These are phyloP conservation scores for Meloe dianella DNA, from an alignment of 2,888 invertebrate genomes.

Conservation along the genomic window DNA sequence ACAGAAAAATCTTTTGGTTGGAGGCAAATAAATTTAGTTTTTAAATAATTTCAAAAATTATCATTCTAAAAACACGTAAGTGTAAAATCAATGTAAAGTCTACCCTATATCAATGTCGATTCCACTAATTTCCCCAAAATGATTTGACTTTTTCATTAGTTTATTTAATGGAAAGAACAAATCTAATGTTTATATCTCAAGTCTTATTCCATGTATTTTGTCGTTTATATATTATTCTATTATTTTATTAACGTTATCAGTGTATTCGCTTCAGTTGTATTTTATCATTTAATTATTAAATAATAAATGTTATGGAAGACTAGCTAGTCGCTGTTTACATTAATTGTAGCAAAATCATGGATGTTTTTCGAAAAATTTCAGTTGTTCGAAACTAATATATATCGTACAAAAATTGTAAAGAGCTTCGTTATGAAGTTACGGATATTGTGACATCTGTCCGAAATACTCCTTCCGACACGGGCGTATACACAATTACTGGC, in stretches of 20 bases:
- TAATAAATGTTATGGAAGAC: too few relatives aligned
- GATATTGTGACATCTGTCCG: constrained; percentile 46
- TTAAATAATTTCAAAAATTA: too few relatives aligned
- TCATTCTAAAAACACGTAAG: too few relatives aligned
- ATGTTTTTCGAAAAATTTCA: neutral
- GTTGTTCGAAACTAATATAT: constrained; percentile 29
- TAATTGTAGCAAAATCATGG: neutral
- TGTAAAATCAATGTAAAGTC: too few relatives aligned
- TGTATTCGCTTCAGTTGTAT: neutral
- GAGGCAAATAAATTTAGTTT: too few relatives aligned
- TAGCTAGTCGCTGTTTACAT: too few relatives aligned
- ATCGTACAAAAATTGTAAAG: constrained; percentile 42
- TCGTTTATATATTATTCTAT: neutral
- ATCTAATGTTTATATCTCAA: constrained; percentile 25
- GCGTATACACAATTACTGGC: constrained; percentile 43
- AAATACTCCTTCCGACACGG: constrained; percentile 45
- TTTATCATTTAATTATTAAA: neutral
- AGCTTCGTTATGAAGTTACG: constrained; percentile 45
- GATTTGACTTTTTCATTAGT: constrained; percentile 17
- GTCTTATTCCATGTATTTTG: neutral
- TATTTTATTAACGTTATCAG: too few relatives aligned
- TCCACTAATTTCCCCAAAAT: constrained; percentile 19
- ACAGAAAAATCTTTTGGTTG: too few relatives aligned
- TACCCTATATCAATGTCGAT: constrained; percentile 29
- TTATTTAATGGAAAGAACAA: constrained; percentile 28